Conservation (phyloP, 2,113 vertebrate species). For the Emydocephalus ijimae region DNA sequence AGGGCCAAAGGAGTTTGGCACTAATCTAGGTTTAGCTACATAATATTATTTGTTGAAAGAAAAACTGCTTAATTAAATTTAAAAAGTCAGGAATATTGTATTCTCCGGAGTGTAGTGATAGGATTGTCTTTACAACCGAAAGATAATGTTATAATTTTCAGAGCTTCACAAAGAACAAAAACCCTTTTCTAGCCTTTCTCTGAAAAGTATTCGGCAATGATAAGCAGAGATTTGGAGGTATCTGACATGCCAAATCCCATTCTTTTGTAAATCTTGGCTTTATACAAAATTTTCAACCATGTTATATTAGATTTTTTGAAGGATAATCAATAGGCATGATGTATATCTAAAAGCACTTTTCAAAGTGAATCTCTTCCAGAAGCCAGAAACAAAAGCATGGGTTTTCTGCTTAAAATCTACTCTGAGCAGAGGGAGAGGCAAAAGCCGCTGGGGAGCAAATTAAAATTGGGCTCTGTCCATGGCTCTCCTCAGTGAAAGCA, state of each 20-base stretch:
- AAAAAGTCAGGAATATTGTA: constrained; percentile 12
- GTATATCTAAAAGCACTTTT: constrained; percentile 62
- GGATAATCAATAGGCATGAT: constrained; percentile 61
- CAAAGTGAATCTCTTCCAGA: constrained; percentile 60
- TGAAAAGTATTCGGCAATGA: constrained; percentile 62
- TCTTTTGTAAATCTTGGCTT: constrained; percentile 64
- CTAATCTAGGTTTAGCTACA: constrained; percentile 64
- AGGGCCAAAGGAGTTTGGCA: constrained; percentile 54
- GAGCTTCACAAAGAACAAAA: constrained; percentile 68
- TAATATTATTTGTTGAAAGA: constrained; percentile 63
- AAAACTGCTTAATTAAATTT: constrained; percentile 64
- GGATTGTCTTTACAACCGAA: constrained; percentile 70
- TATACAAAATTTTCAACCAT: constrained; percentile 58
- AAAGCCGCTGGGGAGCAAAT: constrained; percentile 46
- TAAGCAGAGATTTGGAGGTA: constrained; percentile 62
- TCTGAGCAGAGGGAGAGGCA: constrained; percentile 39
- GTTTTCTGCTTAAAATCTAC: constrained; percentile 56
- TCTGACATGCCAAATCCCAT: constrained; percentile 58
- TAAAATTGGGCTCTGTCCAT: constrained; percentile 44
- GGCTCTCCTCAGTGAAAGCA: constrained; percentile 30
- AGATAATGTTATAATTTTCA: constrained; percentile 70
- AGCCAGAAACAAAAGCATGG: constrained; percentile 62
- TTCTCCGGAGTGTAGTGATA: constrained; percentile 68
- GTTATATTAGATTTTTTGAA: constrained; percentile 66
- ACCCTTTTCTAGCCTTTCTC: constrained; percentile 58